Conservation (phyloP, 2,113 vertebrate genomes). For the Forbesichthys papilliferus region DNA sequence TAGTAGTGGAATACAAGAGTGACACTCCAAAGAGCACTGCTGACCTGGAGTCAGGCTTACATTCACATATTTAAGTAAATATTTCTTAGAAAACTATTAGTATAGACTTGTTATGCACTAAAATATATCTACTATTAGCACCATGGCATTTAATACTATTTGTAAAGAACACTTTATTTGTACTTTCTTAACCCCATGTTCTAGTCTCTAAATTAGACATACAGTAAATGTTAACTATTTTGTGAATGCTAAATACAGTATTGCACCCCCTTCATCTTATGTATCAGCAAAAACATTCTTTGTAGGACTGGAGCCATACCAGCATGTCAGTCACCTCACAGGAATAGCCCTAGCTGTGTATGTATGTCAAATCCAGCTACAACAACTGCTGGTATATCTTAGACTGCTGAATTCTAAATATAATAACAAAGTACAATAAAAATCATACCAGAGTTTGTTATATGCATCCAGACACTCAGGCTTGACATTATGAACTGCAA, state of each 20-base stretch:
- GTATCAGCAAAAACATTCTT: conserved; percentile 26
- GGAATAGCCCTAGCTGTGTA: conserved; percentile 52
- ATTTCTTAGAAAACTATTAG: too few species aligned
- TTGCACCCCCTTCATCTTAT: conserved; percentile 24
- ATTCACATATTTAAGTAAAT: too few species aligned
- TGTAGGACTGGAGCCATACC: conserved; percentile 21
- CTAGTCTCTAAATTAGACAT: conserved; percentile 19
- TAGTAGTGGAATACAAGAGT: too few species aligned
- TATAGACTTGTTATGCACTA: too few species aligned
- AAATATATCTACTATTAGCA: too few species aligned
- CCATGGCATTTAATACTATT: background rate
- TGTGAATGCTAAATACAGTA: background rate
- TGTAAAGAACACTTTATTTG: background rate
- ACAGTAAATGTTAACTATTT: background rate
- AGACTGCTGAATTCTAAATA: background rate
- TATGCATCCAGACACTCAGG: conserved; percentile 95
- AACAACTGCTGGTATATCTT: background rate
- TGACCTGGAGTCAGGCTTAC: too few species aligned
- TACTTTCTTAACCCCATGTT: conserved; percentile 1
- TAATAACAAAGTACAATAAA: background rate
- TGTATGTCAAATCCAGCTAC: conserved; percentile 3
- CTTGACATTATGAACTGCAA: conserved; percentile 98
- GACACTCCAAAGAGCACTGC: too few species aligned
- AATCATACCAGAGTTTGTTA: conserved; percentile 94
- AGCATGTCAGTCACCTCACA: conserved; percentile 36